Evolutionary conservation across 2,888 invertebrate species (phyloP), one percentile per base, ranked within the genome.

Genomic region (Pocota personata): DNA sequence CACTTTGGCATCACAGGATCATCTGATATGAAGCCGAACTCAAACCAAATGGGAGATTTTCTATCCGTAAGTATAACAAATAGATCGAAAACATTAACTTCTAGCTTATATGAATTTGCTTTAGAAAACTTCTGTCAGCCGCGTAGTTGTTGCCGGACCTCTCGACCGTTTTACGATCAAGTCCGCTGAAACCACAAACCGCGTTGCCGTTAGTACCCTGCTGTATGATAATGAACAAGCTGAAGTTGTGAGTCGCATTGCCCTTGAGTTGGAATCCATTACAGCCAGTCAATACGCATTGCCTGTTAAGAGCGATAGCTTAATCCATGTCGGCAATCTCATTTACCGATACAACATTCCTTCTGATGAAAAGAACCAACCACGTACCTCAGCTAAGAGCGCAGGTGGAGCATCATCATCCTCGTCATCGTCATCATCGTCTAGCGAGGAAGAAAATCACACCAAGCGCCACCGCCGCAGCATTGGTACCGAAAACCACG

Each of bases 1-100:
- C 94, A 95, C 89, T 95, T 94, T 88, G 96, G 96, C 75, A 93
- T 95, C 43, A 94, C 93, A 16, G 93, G 93, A 58, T 92, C 93
- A 14, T 93, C 93, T 16, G 92, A 94, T 88, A 94, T 94, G 93
- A 93, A 94, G 91, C 84, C 93, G 90, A 90, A 93, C 84, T 91
- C 91, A 62, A 92, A 93, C 75, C 90, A 92, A 4, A 93, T 94
- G 88, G 93, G 94, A 64, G 93, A 94, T 88, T 93, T 94, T 88
- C 92, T 95, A 46, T 88, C 92, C 43, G 93, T 93, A 89, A 92
- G 90, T 89, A n/a, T 16, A 14, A 10, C 3, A 10, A 3, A 37
- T 12, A 12, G 3, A n/a, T 12, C 12, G 3, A n/a, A 3, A 2
- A 2, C 0, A 10, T 6, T 50, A 8, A 24, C 1, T 2, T 4